A percentile compares a stretch with the other conserved stretches of the same genome.
phyloP scores from a whole-genome alignment of 1,140 invertebrate genomes.

The Vollenhovia emeryi region DNA sequence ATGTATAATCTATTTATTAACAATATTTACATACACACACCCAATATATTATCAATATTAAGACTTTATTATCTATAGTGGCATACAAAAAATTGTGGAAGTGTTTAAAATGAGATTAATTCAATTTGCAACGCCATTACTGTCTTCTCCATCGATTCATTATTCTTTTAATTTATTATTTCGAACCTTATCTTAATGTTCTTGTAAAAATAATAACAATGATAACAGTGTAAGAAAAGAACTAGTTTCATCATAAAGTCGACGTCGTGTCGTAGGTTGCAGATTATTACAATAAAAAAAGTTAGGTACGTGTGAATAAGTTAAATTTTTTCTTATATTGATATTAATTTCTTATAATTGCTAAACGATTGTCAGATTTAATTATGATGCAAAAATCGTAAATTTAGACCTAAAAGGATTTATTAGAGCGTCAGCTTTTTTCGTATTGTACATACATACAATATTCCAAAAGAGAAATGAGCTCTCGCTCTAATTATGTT shows the following conservation, averaged over 20 bases:
- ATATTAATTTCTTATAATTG: neutral
- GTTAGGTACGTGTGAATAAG: neutral
- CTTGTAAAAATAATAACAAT: neutral
- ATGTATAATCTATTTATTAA: no score
- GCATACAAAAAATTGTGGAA: neutral
- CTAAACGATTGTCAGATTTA: neutral
- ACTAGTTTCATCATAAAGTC: neutral
- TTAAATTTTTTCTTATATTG: neutral
- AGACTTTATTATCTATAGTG: neutral
- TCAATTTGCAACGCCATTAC: neutral
- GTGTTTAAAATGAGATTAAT: slow-evolving; percentile 1
- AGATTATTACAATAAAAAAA: neutral
- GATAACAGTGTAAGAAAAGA: neutral
- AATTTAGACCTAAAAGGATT: neutral
- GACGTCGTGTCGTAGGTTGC: neutral
- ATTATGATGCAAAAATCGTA: neutral
- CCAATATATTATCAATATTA: neutral
- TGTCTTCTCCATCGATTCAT: neutral
- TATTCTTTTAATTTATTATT: neutral
- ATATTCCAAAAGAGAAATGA: neutral
- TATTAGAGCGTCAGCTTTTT: neutral
- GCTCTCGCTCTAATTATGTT: neutral
- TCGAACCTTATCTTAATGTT: neutral
- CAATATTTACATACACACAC: no score
- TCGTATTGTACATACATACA: no score